Conservation (phyloP, 2,113 vertebrate species). For the Nicator chloris region DNA sequence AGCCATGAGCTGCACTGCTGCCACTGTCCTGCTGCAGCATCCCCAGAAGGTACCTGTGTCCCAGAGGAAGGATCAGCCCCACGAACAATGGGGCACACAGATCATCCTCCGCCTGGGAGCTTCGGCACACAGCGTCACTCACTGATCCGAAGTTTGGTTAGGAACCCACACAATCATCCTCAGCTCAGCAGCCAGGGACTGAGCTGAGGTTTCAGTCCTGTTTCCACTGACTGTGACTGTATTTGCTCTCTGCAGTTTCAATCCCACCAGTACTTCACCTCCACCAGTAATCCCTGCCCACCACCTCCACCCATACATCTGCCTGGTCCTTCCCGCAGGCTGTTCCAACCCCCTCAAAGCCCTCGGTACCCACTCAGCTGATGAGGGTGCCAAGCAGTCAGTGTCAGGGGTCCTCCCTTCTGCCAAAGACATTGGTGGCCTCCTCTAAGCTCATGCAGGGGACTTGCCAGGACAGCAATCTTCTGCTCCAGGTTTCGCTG, state of each 20-base stretch:
- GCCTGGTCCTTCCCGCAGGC: background rate
- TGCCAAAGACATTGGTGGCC: background rate
- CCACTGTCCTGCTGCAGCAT: background rate
- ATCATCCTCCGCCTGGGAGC: fast-evolving
- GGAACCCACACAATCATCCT: background rate
- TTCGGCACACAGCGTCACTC: fast-evolving
- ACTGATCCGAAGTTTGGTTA: background rate
- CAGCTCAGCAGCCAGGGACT: background rate
- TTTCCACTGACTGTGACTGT: background rate
- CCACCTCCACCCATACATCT: background rate
- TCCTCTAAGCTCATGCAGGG: background rate
- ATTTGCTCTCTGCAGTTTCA: fast-evolving
- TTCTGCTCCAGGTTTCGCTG: background rate
- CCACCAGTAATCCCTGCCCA: background rate
- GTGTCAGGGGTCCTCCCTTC: background rate
- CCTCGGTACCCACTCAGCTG: slow-evolving; percentile 18
- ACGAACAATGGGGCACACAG: background rate
- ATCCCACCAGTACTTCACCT: background rate
- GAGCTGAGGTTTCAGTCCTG: background rate
- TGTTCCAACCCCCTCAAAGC: background rate
- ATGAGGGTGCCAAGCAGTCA: background rate
- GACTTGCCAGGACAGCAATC: background rate
- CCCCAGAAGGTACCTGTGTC: background rate
- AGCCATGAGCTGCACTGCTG: fast-evolving
- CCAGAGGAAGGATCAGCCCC: background rate